Percentiles rank a stretch among this genome's conserved stretches.
Evolutionary conservation across 2,888 invertebrate species (phyloP).

Genomic region (Pachycephus smyrnensis): DNA sequence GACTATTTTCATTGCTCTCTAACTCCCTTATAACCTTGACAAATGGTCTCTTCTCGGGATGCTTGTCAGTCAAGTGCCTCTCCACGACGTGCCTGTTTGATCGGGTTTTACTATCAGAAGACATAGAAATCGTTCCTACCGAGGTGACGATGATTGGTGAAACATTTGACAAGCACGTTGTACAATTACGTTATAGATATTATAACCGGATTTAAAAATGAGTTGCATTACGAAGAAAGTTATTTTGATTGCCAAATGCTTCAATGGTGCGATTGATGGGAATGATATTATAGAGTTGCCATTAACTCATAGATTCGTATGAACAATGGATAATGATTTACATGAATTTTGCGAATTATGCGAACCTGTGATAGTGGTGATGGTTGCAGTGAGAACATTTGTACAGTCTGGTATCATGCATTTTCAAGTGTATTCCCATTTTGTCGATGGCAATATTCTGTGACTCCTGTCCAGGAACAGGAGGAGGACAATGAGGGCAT

Average conservation of each 20-base stretch:
- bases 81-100: conserved; percentile 71
- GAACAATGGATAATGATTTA: conserved; percentile 17
- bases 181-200: neutral
- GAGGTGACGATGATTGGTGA: conserved; percentile 1
- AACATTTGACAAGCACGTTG: conserved; percentile 35
- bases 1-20: conserved; percentile 54
- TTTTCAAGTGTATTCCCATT: conserved; percentile 78
- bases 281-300: no score
- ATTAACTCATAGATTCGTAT: no score
- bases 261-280: no score
- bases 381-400: conserved; percentile 79
- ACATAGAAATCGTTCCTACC: conserved; percentile 32
- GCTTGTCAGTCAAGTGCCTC: conserved; percentile 75
- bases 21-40: conserved; percentile 68
- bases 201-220: neutral
- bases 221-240: no score
- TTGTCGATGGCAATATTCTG: conserved; percentile 71
- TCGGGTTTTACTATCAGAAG: conserved; percentile 45
- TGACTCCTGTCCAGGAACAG: conserved; percentile 68
- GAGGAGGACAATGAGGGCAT: conserved; percentile 80
- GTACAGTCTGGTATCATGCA: conserved; percentile 80
- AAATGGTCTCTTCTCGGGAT: conserved; percentile 69
- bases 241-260: no score
- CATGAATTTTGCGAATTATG: conserved; percentile 22
- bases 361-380: conserved; percentile 72